phyloP scores from a whole-genome alignment of 2,113 vertebrate species.

The Crotalus viridis region DNA sequence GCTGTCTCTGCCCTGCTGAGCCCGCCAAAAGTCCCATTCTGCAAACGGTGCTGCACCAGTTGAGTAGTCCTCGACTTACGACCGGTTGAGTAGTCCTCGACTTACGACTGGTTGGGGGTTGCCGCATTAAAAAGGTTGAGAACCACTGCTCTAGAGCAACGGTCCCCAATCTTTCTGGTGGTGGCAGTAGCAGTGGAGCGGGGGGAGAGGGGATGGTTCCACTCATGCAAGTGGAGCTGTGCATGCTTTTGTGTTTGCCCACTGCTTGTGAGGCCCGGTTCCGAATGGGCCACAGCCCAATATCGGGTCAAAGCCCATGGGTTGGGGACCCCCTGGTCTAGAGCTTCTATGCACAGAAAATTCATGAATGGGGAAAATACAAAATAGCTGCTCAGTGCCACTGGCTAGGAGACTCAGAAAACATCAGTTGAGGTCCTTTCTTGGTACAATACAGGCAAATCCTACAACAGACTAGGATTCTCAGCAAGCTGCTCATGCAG shows the following conservation, averaged over 20 bases:
- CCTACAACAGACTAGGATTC: neutral
- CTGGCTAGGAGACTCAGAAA: neutral
- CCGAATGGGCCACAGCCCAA: too few species aligned
- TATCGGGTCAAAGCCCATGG: too few species aligned
- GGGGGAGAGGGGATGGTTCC: neutral
- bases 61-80: too few species aligned
- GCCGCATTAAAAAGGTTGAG: too few species aligned
- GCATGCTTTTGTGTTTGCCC: neutral
- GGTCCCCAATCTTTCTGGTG: neutral
- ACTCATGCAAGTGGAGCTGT: neutral
- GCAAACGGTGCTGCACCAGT: too few species aligned
- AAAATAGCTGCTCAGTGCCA: neutral
- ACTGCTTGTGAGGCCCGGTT: neutral
- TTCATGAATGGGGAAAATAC: neutral
- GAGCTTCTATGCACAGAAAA: neutral
- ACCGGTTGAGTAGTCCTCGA: too few species aligned
- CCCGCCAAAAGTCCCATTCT: too few species aligned
- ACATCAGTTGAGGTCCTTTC: neutral
- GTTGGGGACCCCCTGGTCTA: neutral
- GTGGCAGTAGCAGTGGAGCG: too few species aligned
- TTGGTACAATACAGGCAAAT: neutral
- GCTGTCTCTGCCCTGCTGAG: too few species aligned
- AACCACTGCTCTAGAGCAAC: too few species aligned
- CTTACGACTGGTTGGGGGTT: too few species aligned
- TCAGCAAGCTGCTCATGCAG: neutral